Evolutionary conservation across 2,888 invertebrate species (phyloP).

Genomic region (Argyra leucocephala): DNA sequence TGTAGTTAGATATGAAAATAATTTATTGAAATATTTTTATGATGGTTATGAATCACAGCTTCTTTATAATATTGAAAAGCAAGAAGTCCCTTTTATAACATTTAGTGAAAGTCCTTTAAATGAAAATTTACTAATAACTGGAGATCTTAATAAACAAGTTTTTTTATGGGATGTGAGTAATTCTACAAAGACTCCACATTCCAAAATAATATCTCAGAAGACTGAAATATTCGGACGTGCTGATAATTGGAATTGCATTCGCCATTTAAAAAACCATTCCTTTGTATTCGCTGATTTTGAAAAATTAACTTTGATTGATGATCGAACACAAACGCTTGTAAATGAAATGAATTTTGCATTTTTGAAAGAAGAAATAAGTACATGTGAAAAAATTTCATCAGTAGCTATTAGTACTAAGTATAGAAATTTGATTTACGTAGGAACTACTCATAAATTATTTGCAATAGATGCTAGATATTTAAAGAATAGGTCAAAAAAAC

Average conservation of each 20-base stretch:
- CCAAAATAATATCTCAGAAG: constrained; percentile 8
- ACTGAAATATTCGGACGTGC: constrained; percentile 17
- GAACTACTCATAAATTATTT: constrained; percentile 36
- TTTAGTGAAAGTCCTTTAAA: constrained; percentile 28
- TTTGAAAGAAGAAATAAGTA: constrained; percentile 12
- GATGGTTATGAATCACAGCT: constrained; percentile 7
- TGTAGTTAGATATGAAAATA: constrained; percentile 29
- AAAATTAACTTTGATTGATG: constrained; percentile 32
- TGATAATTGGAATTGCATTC: constrained; percentile 31
- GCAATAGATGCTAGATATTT: constrained; percentile 33
- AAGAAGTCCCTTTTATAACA: constrained; percentile 32
- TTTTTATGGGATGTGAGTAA: constrained; percentile 29
- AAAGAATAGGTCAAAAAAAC: constrained; percentile 18
- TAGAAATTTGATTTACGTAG: constrained; percentile 34
- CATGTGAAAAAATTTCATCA: constrained; percentile 33
- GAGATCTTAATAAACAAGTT: constrained; percentile 33
- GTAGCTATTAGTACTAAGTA: constrained; percentile 29
- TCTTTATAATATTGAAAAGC: constrained; percentile 19
- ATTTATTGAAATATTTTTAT: constrained; percentile 29
- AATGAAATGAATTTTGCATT: constrained; percentile 22
- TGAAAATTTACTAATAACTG: constrained; percentile 28
- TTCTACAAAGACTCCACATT: constrained; percentile 17
- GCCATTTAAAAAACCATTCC: constrained; percentile 26
- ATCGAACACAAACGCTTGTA: constrained; percentile 28
- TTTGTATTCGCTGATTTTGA: constrained; percentile 32